Evolutionary conservation across 2,113 vertebrate species (phyloP).

Genomic region (Gallinago undulata): DNA sequence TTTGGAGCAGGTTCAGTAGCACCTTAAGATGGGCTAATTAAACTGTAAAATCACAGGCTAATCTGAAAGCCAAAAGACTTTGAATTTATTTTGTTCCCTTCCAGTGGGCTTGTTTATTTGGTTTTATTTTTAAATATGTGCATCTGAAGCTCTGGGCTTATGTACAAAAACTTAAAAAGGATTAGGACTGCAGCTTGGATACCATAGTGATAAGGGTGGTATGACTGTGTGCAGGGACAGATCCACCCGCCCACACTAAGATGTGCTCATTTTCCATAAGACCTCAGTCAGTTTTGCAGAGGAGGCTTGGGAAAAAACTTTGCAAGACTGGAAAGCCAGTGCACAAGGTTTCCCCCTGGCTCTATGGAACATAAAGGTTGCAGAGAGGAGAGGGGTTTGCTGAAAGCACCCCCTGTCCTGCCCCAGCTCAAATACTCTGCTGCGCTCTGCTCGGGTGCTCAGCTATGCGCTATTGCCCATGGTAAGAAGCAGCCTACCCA

Average conservation of each 20-base stretch:
- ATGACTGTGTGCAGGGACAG: background rate
- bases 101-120: background rate
- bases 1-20: background rate
- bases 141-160: background rate
- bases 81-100: background rate
- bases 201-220: background rate
- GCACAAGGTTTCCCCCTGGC: background rate
- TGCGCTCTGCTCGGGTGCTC: background rate
- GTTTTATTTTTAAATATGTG: background rate
- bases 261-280: background rate
- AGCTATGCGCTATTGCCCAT: rapidly evolving
- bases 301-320: background rate
- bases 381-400: background rate
- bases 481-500: background rate
- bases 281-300: background rate
- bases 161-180: background rate
- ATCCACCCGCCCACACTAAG: background rate
- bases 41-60: background rate
- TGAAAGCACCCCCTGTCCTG: background rate
- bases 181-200: background rate
- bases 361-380: background rate
- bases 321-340: background rate
- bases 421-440: background rate
- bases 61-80: background rate
- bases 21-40: background rate